Conservation (phyloP, 2,888 invertebrate genomes). For the Tuta absoluta region DNA sequence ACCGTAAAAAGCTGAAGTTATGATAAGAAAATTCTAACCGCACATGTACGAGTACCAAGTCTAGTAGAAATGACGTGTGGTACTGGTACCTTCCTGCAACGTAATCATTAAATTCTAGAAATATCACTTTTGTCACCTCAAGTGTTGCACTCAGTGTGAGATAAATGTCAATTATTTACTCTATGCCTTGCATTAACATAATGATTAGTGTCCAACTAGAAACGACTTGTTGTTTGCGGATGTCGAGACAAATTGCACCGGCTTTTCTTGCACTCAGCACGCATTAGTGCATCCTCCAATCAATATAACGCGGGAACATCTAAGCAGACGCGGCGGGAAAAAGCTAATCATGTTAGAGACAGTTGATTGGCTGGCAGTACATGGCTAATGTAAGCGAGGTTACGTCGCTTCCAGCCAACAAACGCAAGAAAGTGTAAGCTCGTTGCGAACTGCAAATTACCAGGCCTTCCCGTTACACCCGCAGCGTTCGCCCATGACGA, state of each 20-base stretch:
- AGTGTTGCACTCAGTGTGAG: neutral
- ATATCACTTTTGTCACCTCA: conserved; percentile 8
- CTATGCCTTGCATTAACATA: conserved; percentile 1
- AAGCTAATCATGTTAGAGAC: conserved; percentile 24
- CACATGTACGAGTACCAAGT: neutral
- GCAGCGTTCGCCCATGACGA: conserved; percentile 49
- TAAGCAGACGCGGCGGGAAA: conserved; percentile 15
- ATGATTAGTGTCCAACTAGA: neutral
- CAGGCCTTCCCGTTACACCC: conserved; percentile 24
- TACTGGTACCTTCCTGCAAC: neutral
- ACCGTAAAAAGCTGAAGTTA: conserved; percentile 28
- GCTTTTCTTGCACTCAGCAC: conserved; percentile 17
- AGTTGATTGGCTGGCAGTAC: conserved; percentile 24
- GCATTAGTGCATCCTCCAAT: conserved; percentile 17
- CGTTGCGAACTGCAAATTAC: conserved; percentile 15
- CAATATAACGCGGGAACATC: conserved; percentile 11
- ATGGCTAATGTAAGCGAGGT: conserved; percentile 38
- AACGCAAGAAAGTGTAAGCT: conserved; percentile 26
- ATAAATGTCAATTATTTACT: neutral
- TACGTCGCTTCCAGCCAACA: conserved; percentile 48
- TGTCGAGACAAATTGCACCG: conserved; percentile 13
- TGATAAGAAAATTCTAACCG: conserved; percentile 17
- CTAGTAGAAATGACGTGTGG: neutral
- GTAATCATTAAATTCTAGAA: neutral
- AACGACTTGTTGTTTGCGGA: conserved; percentile 8